These are phyloP conservation scores for Acipenser ruthenus DNA, from an alignment of 2,797 vertebrate species.

Conservation along the genomic window DNA sequence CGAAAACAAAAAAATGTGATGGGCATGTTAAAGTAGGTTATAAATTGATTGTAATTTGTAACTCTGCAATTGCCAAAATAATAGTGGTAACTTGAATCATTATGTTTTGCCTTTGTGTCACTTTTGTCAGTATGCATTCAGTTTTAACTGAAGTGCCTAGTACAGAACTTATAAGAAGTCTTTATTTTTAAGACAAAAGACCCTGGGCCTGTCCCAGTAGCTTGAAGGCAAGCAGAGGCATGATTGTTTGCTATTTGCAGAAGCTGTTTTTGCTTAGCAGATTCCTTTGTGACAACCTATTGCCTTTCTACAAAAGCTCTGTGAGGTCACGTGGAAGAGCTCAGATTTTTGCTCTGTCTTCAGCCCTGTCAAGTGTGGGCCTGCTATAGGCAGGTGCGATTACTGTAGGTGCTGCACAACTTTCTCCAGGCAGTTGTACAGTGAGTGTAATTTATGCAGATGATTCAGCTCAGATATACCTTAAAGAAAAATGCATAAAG, in stretches of 20 bases:
- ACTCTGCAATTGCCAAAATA: constrained; percentile 50
- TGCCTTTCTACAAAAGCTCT: constrained; percentile 33
- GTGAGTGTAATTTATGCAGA: constrained; percentile 53
- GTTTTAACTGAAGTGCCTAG: constrained; percentile 43
- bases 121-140: constrained; percentile 40
- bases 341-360: constrained; percentile 54
- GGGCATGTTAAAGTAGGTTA: constrained; percentile 38
- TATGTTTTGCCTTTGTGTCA: constrained; percentile 23
- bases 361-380: constrained; percentile 57
- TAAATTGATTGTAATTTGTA: constrained; percentile 47
- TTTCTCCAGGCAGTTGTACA: constrained; percentile 39
- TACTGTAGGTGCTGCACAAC: constrained; percentile 36
- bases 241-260: constrained; percentile 60
- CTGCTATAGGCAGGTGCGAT: constrained; percentile 63
- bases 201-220: too few relatives aligned
- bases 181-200: too few relatives aligned
- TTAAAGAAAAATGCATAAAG: constrained; percentile 59
- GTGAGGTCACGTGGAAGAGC: constrained; percentile 35
- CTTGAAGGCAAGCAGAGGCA: constrained; percentile 35
- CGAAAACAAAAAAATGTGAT: constrained; percentile 20
- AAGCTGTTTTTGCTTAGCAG: constrained; percentile 56
- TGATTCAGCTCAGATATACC: constrained; percentile 39
- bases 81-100: constrained; percentile 38
- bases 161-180: constrained; percentile 28
- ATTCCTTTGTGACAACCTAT: constrained; percentile 60